Evolutionary conservation across 2,113 vertebrate genomes (phyloP).

Genomic region (Tupaia chinensis): DNA sequence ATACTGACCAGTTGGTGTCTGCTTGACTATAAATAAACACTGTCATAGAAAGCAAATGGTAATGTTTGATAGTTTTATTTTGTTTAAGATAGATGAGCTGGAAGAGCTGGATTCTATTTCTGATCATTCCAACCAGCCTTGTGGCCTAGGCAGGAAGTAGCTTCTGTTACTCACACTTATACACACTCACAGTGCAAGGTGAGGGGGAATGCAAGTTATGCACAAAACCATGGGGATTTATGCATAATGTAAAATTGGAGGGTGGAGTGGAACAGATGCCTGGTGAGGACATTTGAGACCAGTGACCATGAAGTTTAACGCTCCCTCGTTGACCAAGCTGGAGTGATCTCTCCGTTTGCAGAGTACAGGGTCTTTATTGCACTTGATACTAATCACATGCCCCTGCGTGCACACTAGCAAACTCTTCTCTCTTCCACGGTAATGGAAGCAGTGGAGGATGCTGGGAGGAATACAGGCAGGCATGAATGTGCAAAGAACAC

Average conservation of each 20-base stretch:
- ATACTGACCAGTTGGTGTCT: not conserved
- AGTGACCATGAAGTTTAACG: not conserved
- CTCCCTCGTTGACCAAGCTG: not conserved
- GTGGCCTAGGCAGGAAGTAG: not conserved
- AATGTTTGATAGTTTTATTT: not conserved
- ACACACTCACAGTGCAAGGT: not conserved
- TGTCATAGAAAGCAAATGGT: not conserved
- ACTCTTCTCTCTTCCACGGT: not conserved
- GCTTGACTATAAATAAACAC: not conserved
- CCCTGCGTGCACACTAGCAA: accelerated
- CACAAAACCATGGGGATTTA: no score
- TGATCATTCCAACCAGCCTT: not conserved
- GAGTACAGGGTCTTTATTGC: not conserved
- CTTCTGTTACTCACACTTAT: not conserved
- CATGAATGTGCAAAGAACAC: not conserved
- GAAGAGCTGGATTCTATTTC: not conserved
- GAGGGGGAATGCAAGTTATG: not conserved
- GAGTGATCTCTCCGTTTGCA: not conserved
- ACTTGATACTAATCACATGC: not conserved
- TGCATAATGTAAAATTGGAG: not conserved
- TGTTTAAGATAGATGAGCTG: slow-evolving; percentile 1
- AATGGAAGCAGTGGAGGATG: not conserved
- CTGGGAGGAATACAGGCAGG: not conserved
- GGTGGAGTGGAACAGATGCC: not conserved
- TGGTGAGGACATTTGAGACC: not conserved